Conservation (phyloP, 2,888 invertebrate genomes). For the Herminia tarsipennalis region DNA sequence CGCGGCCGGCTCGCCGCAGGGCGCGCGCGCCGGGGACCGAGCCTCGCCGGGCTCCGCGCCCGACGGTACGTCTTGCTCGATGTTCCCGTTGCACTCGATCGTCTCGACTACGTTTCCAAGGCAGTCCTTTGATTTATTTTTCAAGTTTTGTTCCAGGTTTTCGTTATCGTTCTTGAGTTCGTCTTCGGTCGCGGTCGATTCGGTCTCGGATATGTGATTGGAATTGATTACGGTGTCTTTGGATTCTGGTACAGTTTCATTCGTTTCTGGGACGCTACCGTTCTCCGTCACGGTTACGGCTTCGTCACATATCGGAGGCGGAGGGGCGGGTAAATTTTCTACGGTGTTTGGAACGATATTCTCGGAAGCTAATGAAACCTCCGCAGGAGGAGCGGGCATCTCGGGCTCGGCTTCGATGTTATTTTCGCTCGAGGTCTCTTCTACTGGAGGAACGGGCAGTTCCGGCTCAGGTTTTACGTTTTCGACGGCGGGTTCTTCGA, state of each 20-base stretch:
- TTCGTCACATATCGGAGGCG: constrained; percentile 51
- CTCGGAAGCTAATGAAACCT: constrained; percentile 13
- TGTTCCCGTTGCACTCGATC: constrained; percentile 60
- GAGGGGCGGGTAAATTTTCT: constrained; percentile 60
- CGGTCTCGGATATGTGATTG: constrained; percentile 40
- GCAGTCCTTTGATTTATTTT: constrained; percentile 52
- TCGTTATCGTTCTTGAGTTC: constrained; percentile 39
- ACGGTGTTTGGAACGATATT: constrained; percentile 31
- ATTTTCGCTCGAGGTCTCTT: constrained; percentile 1
- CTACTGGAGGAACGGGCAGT: constrained; percentile 2
- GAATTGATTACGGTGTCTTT: constrained; percentile 32
- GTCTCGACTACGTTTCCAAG: constrained; percentile 43
- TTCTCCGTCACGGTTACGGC: constrained; percentile 27
- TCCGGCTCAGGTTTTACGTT: not conserved
- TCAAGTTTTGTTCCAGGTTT: constrained; percentile 50
- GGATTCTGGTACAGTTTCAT: constrained; percentile 32
- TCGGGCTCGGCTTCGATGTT: constrained; percentile 16
- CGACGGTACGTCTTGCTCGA: constrained; percentile 40
- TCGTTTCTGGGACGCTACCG: constrained; percentile 31
- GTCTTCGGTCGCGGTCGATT: constrained; percentile 33
- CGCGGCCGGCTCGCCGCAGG: constrained; percentile 21
- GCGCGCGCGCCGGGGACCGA: constrained; percentile 10
- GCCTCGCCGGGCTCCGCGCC: constrained; percentile 34
- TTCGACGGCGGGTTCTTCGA: constrained; percentile 2
- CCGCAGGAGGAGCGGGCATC: constrained; percentile 23